These are phyloP conservation scores for Procambarus clarkii DNA, from an alignment of 1,140 invertebrate genomes.

Conservation along the genomic window DNA sequence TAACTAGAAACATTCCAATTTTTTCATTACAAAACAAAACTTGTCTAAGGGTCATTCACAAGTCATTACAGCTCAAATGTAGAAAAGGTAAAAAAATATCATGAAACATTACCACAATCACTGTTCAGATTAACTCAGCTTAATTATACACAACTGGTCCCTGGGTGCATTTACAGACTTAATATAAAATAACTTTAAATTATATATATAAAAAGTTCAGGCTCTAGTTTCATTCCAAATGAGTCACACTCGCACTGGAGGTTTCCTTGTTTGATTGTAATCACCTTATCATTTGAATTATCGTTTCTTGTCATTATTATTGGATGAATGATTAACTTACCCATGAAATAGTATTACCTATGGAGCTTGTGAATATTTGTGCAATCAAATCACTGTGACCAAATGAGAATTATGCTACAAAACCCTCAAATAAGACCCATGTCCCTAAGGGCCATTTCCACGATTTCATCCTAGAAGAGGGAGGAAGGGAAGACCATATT, in stretches of 20 bases:
- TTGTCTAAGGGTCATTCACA: background rate
- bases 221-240: background rate
- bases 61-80: background rate
- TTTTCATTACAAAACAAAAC: background rate
- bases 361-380: conserved; percentile 15
- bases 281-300: background rate
- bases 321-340: background rate
- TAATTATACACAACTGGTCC: background rate
- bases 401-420: conserved; percentile 23
- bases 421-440: conserved; percentile 85
- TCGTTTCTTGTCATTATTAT: background rate
- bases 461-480: conserved; percentile 85
- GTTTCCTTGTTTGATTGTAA: background rate
- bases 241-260: background rate
- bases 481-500: conserved; percentile 73
- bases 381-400: conserved; percentile 18
- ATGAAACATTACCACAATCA: background rate
- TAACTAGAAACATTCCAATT: background rate
- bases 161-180: background rate
- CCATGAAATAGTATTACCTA: background rate
- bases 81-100: background rate
- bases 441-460: conserved; percentile 87
- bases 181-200: background rate
- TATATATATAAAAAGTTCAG: background rate
- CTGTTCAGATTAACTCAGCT: background rate